These are phyloP conservation scores for Portevinia maculata DNA, from an alignment of 2,888 invertebrate genomes.

Conservation along the genomic window DNA sequence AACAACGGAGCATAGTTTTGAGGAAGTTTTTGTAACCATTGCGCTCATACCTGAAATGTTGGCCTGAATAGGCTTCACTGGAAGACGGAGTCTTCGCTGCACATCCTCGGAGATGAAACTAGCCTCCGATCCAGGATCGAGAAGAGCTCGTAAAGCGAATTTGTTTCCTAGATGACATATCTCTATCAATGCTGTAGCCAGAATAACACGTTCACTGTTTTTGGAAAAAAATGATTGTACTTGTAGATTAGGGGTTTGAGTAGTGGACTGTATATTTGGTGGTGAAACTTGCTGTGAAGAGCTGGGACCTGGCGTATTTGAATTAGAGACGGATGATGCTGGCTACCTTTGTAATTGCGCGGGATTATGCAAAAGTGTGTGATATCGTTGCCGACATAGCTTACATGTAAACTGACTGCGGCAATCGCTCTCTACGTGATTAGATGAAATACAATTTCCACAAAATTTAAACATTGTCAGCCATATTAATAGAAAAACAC, in stretches of 20 bases:
- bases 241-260: background rate
- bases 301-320: background rate
- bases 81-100: background rate
- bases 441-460: conserved; percentile 1
- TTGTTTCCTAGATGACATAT: background rate
- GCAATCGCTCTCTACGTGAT: no score
- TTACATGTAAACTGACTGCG: background rate
- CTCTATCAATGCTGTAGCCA: background rate
- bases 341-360: background rate
- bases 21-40: conserved; percentile 4
- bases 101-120: background rate
- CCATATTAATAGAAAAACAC: no score
- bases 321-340: background rate
- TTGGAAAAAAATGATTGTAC: background rate
- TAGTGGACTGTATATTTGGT: conserved; percentile 9
- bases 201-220: background rate
- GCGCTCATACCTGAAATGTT: conserved; percentile 14
- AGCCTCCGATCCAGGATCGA: background rate
- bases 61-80: conserved; percentile 8
- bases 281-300: background rate
- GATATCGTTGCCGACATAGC: background rate
- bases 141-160: background rate
- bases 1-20: conserved; percentile 6
- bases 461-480: background rate
- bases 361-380: background rate